These are phyloP conservation scores for Escarpia spicata DNA, from an alignment of 2,888 invertebrate genomes.

Conservation along the genomic window DNA sequence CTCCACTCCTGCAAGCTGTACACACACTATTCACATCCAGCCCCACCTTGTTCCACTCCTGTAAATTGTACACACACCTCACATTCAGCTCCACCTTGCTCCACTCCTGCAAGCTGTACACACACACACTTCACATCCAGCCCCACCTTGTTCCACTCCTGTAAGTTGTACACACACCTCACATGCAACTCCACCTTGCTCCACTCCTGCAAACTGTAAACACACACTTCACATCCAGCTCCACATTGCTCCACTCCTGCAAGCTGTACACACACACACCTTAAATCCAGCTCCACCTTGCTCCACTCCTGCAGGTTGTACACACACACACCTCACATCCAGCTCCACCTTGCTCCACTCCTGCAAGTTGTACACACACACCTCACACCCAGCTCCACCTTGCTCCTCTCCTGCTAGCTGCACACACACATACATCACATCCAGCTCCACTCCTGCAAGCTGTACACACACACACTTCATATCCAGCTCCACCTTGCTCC, in stretches of 20 bases:
- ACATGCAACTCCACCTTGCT: not conserved
- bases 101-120: slow-evolving; percentile 32
- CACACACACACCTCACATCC: not conserved
- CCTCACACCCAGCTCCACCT: not conserved
- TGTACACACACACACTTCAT: too few species aligned
- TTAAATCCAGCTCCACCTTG: not conserved
- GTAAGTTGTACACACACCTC: not conserved
- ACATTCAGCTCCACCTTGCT: slow-evolving; percentile 21
- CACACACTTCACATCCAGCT: not conserved
- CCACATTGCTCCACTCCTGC: not conserved
- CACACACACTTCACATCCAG: too few species aligned
- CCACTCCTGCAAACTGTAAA: not conserved
- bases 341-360: slow-evolving; percentile 34
- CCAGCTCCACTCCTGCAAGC: not conserved
- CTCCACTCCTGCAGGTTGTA: not conserved
- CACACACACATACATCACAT: not conserved
- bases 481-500: not conserved
- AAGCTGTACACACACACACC: too few species aligned
- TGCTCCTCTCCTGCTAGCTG: not conserved
- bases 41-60: not conserved
- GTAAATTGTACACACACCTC: not conserved
- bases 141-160: not conserved
- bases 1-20: not conserved
- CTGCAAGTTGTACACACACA: slow-evolving; percentile 28
- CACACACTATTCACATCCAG: not conserved